Conservation (phyloP, 2,888 invertebrate genomes). For the Adelphocoris suturalis region DNA sequence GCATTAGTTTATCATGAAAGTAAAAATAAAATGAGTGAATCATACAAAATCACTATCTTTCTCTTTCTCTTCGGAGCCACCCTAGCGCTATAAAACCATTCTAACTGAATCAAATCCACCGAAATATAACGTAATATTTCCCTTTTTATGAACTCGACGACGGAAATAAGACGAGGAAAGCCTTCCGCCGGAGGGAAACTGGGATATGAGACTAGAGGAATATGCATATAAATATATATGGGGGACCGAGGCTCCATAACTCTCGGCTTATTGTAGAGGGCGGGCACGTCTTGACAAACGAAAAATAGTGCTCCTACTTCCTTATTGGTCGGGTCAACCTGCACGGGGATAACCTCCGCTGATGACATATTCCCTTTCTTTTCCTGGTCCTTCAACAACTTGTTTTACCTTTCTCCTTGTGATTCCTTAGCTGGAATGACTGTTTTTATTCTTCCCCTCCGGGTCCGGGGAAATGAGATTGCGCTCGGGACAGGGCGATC, state of each 20-base stretch:
- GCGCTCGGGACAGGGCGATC: background rate
- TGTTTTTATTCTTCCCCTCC: conserved; percentile 7
- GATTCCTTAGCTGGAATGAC: background rate
- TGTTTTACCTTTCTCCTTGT: conserved; percentile 33
- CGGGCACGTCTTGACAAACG: conserved; percentile 61
- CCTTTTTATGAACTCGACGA: conserved; percentile 36
- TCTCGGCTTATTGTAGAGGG: conserved; percentile 45
- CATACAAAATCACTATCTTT: background rate
- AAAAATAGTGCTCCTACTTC: conserved; percentile 55
- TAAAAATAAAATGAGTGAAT: too few relatives aligned
- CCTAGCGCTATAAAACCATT: background rate
- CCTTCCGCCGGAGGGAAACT: conserved; percentile 15
- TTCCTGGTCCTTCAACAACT: conserved; percentile 22
- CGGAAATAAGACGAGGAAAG: conserved; percentile 32
- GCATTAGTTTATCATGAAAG: too few relatives aligned
- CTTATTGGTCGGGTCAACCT: conserved; percentile 60
- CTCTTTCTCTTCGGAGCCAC: background rate
- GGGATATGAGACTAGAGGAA: conserved; percentile 25
- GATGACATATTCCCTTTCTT: conserved; percentile 39
- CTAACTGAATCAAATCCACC: conserved; percentile 26
- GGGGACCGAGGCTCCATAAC: conserved; percentile 18
- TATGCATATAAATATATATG: conserved; percentile 51
- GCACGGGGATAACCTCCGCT: conserved; percentile 21
- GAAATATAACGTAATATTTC: conserved; percentile 11
- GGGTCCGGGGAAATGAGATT: background rate